Base-by-base conservation (phyloP, 35 echinoderm and acorn worm species). In the Hemicentrotus pulcherrimus region DNA sequence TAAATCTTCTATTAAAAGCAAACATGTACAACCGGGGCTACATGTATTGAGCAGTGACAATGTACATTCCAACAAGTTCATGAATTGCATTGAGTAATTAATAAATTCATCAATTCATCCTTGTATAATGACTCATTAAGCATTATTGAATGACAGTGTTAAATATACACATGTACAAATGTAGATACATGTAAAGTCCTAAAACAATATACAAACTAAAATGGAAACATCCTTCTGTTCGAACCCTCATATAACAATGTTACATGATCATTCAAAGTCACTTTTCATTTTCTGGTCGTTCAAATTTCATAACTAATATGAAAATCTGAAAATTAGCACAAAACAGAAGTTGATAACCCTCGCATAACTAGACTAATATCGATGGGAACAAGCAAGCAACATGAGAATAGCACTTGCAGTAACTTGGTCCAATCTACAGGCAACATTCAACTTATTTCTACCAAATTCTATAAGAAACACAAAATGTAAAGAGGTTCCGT, bases 11-110 rank as follows among this genome's bases (percentile, higher is more conserved):
- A 22, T 8, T 78, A n/a, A n/a, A 78, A 78, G 50, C 28, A 78
- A 78, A 78, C 65, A 78, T 78, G 65, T 78, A 78, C 65, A 78
- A 71, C 18, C 28, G 22, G 65, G 65, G 19, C 65, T 78, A 78
- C 65, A 78, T 78, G 65, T 78, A 78, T 78, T 78, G 65, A 78
- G 65, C 65, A 78, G 65, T 78, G 19, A 78, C 18, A 78, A 78
- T 78, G 65, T 78, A 78, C 65, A 78, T 78, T 78, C 19, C 19
- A 78, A 78, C 65, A 78, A 28, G 65, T 11, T 55, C 50, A 55
- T 55, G 9, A 55, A 78, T 78, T 78, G 28, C 22, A 78, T 78
- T 78, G 28, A 28, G 65, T n/a, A 78, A 78, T 78, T 78, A 22
- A 78, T 78, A 6, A 78, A n/a, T 78, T 78, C 19, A n/a, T 78